phyloP scores from a whole-genome alignment of 2,888 invertebrate genomes.

The Pyrocoelia pectoralis region DNA sequence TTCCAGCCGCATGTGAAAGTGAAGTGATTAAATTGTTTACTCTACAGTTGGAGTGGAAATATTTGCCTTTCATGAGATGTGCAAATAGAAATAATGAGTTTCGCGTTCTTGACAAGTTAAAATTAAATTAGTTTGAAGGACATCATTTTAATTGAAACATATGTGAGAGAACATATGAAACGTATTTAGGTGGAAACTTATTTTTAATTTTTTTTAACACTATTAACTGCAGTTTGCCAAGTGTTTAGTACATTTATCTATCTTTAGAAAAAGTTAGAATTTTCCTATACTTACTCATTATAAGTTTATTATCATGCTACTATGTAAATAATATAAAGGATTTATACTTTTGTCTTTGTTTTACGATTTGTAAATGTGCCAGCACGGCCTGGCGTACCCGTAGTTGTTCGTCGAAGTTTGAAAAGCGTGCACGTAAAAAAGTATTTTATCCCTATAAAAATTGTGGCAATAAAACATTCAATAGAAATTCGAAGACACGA shows the following conservation, averaged over 20 bases:
- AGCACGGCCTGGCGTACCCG: slow-evolving; percentile 27
- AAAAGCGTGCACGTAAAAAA: slow-evolving; percentile 24
- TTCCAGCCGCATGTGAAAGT: no score
- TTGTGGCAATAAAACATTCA: background rate
- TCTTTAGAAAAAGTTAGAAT: no score
- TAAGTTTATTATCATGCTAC: background rate
- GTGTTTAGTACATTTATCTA: no score
- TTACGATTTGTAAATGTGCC: slow-evolving; percentile 29
- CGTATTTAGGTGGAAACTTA: no score
- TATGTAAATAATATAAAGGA: background rate
- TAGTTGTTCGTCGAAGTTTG: slow-evolving; percentile 15
- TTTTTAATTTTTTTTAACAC: no score
- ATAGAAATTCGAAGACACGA: background rate
- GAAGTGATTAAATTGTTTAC: no score
- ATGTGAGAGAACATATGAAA: no score
- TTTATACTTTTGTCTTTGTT: slow-evolving; percentile 20
- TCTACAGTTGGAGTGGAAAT: no score
- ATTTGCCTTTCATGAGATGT: background rate
- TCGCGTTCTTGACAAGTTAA: slow-evolving; percentile 1
- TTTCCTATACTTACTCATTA: no score
- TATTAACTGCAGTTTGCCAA: no score
- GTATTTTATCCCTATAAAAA: background rate
- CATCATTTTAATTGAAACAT: no score
- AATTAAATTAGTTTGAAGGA: slow-evolving; percentile 2
- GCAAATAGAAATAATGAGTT: background rate